These are phyloP conservation scores for Prionace glauca DNA, from an alignment of 2,797 vertebrate genomes.

Conservation along the genomic window DNA sequence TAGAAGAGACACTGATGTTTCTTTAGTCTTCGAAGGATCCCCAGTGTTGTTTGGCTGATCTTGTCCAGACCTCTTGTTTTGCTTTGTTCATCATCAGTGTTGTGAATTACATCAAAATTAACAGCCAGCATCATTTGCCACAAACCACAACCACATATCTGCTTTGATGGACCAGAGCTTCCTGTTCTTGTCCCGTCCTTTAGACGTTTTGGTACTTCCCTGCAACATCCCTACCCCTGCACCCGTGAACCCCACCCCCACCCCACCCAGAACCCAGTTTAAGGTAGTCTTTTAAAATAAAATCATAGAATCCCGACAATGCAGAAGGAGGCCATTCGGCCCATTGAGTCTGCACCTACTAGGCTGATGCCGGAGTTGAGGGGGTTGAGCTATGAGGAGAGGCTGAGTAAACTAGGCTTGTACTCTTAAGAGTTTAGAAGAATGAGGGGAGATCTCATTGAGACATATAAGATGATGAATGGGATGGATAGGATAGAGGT, in stretches of 20 bases:
- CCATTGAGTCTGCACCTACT: too few relatives aligned
- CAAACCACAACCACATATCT: neutral
- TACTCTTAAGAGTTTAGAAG: too few relatives aligned
- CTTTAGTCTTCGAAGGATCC: neutral
- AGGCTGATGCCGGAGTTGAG: too few relatives aligned
- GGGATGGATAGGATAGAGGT: too few relatives aligned
- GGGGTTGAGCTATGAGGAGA: too few relatives aligned
- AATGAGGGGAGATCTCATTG: too few relatives aligned
- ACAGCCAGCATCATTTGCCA: neutral
- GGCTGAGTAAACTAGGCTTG: too few relatives aligned
- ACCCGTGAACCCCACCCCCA: neutral
- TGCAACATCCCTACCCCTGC: too few relatives aligned
- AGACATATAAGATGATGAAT: too few relatives aligned
- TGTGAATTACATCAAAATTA: neutral
- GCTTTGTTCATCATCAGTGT: neutral
- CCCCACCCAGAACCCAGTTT: neutral
- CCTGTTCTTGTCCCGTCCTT: neutral
- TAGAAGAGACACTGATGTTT: neutral
- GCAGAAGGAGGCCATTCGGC: too few relatives aligned
- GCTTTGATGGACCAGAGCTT: neutral
- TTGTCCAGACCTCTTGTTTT: neutral
- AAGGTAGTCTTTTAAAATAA: too few relatives aligned
- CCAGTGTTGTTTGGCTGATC: neutral
- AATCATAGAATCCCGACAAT: too few relatives aligned
- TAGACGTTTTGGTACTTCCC: neutral